Base-by-base conservation (phyloP, 2,888 invertebrate species). In the Willowsia nigromaculata region DNA sequence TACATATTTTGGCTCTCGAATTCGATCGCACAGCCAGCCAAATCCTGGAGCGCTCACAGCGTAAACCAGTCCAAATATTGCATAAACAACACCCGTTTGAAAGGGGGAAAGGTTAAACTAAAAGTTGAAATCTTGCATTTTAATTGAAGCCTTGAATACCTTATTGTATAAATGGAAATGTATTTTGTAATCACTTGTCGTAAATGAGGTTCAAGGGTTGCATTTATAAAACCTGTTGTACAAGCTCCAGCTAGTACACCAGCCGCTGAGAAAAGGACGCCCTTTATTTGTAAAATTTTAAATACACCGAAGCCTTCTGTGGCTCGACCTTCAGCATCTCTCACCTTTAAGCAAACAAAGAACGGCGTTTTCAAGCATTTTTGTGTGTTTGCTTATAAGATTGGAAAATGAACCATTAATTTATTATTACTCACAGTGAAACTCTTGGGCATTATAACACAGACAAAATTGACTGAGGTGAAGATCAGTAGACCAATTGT, bases 1-100 rank as follows among this genome's bases (percentile, higher is more conserved):
- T 37, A 96, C 95, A 89, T 96, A 94, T 94, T 97, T 97, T 0
- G 97, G 96, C 89, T 95, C 94, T 40, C 95, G 93, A 76, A 95
- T 95, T 92, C 95, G 95, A 94, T 97, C 97, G 93, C 97, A 97
- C 15, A 97, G 93, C 96, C 96, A 96, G 33, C 97, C 97, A 96
- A 96, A 97, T 1, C 94, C 94, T 0, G 97, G 97, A 0, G 97
- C 97, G 0, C 96, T 96, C 0, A 96, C 84, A 0, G 97, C 97
- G 94, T 97, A 97, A 11, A 96, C 95, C 0, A 96, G 97, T 1
- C 97, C 97, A 93, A 96, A 97, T 92, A 97, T 96, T 62, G 97
- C 96, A 93, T 97, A 98, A 95, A 97, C 96, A 80, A 97, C 94
- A 0, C 97, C 97, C 91, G 97, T 94, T 13, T 96, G 93, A 68